phyloP scores from a whole-genome alignment of 2,888 invertebrate genomes.

The Capitulum mitella region DNA sequence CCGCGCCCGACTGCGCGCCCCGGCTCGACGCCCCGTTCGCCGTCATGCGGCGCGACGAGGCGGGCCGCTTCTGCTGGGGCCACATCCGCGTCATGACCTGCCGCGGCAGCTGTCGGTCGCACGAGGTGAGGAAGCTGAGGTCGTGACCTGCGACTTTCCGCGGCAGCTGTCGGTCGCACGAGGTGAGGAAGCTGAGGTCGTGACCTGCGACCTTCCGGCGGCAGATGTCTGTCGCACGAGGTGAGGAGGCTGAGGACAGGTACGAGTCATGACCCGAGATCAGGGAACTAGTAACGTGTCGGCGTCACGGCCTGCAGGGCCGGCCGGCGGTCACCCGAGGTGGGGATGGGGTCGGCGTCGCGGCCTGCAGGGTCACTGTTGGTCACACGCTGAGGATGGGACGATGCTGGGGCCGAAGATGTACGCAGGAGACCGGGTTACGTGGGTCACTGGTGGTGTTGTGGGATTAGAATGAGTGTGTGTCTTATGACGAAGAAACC shows the following conservation, averaged over 20 bases:
- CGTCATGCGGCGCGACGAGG: slow-evolving; percentile 52
- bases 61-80: slow-evolving; percentile 66
- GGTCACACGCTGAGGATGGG: too few relatives aligned
- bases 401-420: too few relatives aligned
- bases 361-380: background rate
- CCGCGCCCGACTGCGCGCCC: background rate
- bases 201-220: slow-evolving; percentile 76
- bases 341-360: too few relatives aligned
- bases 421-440: too few relatives aligned
- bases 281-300: too few relatives aligned
- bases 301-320: too few relatives aligned
- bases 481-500: background rate
- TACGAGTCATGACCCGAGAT: too few relatives aligned
- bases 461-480: background rate
- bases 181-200: too few relatives aligned
- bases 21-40: background rate
- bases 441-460: background rate
- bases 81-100: slow-evolving; percentile 65
- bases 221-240: slow-evolving; percentile 75
- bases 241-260: too few relatives aligned
- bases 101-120: slow-evolving; percentile 74
- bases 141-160: too few relatives aligned
- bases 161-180: slow-evolving; percentile 74
- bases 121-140: slow-evolving; percentile 67
- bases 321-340: too few relatives aligned